These are phyloP conservation scores for Drosophila takahashii DNA, from an alignment of 1,140 invertebrate genomes.

Conservation along the genomic window DNA sequence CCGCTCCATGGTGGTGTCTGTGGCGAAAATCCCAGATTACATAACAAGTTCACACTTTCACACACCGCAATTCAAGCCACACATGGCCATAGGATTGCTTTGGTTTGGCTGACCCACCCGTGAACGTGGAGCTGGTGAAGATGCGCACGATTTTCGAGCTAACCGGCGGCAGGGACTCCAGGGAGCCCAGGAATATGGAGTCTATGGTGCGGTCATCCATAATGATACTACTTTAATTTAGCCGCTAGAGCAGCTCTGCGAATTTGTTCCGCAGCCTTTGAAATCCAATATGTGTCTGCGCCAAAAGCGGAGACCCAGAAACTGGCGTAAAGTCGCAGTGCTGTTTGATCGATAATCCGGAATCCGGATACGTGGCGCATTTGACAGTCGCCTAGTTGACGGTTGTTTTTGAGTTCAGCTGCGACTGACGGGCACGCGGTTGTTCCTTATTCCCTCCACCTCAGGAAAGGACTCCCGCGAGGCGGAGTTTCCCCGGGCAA, in stretches of 20 bases:
- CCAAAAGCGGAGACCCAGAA: slow-evolving; percentile 68
- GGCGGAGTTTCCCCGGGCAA: slow-evolving; percentile 28
- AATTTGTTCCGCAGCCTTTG: slow-evolving; percentile 52
- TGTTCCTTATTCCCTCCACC: slow-evolving; percentile 4
- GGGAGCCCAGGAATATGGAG: slow-evolving; percentile 94
- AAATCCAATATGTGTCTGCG: slow-evolving; percentile 76
- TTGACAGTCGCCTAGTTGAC: slow-evolving; percentile 82
- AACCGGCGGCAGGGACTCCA: slow-evolving; percentile 95
- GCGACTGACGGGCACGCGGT: slow-evolving; percentile 45
- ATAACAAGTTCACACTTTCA: slow-evolving; percentile 55
- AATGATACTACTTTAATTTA: too few species aligned
- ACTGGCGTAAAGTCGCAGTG: slow-evolving; percentile 61
- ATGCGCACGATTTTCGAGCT: slow-evolving; percentile 99
- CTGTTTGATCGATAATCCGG: slow-evolving; percentile 79
- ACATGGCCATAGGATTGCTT: background rate
- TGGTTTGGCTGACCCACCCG: slow-evolving; percentile 88
- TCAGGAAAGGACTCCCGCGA: background rate
- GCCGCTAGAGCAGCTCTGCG: slow-evolving; percentile 30
- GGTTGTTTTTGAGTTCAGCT: slow-evolving; percentile 77
- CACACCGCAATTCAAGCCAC: background rate
- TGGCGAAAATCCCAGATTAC: slow-evolving; percentile 57
- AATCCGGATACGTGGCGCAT: slow-evolving; percentile 71
- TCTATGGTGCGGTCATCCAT: slow-evolving; percentile 96
- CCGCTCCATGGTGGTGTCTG: slow-evolving; percentile 98
- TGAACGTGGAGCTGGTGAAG: slow-evolving; percentile 99